Evolutionary conservation across 2,797 vertebrate species (phyloP).

Genomic region (Eurystomus glaucurus): DNA sequence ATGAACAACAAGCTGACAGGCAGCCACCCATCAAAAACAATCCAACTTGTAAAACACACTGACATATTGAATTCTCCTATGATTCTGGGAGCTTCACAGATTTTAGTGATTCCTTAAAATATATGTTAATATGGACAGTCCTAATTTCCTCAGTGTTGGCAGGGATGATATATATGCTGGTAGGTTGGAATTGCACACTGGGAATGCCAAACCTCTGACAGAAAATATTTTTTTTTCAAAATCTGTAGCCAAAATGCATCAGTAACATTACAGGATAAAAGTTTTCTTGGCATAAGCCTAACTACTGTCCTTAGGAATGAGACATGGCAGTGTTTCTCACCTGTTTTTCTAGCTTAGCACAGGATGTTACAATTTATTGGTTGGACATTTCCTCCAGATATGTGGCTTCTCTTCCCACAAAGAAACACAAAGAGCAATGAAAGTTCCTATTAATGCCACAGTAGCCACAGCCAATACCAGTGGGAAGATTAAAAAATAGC

Average conservation of each 20-base stretch:
- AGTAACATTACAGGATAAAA: background rate
- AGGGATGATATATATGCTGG: background rate
- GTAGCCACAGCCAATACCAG: background rate
- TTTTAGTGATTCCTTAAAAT: background rate
- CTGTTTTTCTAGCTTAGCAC: background rate
- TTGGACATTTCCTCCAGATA: background rate
- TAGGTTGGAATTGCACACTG: background rate
- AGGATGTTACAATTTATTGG: background rate
- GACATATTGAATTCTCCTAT: background rate
- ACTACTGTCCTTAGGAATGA: background rate
- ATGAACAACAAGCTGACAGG: constrained; percentile 31
- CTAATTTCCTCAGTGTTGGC: background rate
- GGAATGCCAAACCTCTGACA: background rate
- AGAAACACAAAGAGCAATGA: background rate
- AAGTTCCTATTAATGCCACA: background rate
- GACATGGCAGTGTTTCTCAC: background rate
- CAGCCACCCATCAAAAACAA: background rate
- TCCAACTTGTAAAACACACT: background rate
- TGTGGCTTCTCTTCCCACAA: background rate
- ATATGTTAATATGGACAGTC: background rate
- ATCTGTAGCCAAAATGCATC: background rate
- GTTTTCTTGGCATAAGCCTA: background rate
- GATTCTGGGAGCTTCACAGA: background rate
- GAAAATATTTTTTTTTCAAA: background rate
- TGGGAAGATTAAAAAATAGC: background rate